Conservation (phyloP, 2,888 invertebrate genomes). For the Disparrhopalites patrizii region DNA sequence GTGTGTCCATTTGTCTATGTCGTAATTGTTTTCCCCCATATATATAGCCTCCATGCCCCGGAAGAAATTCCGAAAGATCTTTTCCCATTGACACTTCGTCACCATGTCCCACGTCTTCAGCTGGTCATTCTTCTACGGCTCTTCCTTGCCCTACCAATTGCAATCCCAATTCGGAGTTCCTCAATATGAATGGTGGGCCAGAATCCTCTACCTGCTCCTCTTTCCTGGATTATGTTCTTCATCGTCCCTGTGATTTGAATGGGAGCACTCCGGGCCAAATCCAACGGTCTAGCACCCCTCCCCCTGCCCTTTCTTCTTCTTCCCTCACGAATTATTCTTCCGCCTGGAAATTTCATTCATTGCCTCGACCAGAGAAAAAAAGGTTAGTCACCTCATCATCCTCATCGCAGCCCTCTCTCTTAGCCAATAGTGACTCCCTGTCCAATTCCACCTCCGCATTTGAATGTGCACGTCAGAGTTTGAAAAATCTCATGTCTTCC, state of each 20-base stretch:
- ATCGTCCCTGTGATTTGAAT: not conserved
- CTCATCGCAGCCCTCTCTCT: conserved; percentile 13
- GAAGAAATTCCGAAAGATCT: not conserved
- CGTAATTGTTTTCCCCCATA: not conserved
- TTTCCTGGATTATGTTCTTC: conserved; percentile 14
- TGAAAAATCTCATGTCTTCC: conserved; percentile 9
- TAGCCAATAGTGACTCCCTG: conserved; percentile 17
- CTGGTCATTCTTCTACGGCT: not conserved
- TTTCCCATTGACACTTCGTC: not conserved
- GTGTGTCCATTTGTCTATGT: not conserved
- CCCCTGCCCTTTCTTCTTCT: not conserved
- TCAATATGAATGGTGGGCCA: not conserved
- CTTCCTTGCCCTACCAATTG: not conserved
- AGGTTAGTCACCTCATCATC: too few relatives aligned
- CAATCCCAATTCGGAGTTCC: not conserved
- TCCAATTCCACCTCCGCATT: not conserved
- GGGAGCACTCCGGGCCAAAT: not conserved
- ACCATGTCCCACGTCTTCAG: not conserved
- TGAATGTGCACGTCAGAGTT: not conserved
- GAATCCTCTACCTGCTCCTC: not conserved
- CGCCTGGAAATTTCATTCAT: too few relatives aligned
- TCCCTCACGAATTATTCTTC: too few relatives aligned
- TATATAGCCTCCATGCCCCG: not conserved
- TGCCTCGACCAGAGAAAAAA: too few relatives aligned
- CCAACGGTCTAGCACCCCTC: not conserved